Base-by-base conservation (phyloP, 2,797 vertebrate genomes). In the Rallus crepitans region DNA sequence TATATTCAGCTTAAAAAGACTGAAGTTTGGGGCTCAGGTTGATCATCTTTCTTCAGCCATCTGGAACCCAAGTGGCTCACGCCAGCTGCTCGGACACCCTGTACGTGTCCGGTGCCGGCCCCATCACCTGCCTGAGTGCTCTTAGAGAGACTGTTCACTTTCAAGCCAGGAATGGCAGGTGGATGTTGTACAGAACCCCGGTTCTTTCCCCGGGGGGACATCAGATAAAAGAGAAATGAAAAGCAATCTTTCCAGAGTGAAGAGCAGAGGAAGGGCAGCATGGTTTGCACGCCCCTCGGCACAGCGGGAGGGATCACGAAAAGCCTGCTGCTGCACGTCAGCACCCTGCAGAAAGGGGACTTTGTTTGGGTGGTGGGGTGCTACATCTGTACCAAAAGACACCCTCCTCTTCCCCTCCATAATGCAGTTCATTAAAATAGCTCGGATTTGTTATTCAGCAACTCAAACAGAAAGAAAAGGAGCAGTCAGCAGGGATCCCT, bases 21-120 rank as follows among this genome's bases (percentile, higher is more conserved):
- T 72, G 19, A 59, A 57, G 2, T 47, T 47, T 55, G 37, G 78
- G 13, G 63, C 28, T 73, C 12, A 60, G 19, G 19, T 18, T 45
- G 31, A 75, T 16, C 33, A 75, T 16, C 33, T 75, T 82, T 35
- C 40, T 70, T 75, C 63, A 75, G 56, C 20, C 33, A 55, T 11
- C n/a, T 25, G 25, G 59, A 66, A 69, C 11, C 21, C 18, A 45
- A 37, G 23, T 10, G 53, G 39, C 31, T 81, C 37, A n/a, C 35
- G 18, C 31, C 76, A 47, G 28, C 40, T 57, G 57, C 31, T 77
- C 37, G 61, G 50, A 50, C 61, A 56, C n/a, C 13, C 5, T 4
- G 21, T 52, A 9, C 3, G 12, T 3, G 14, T 66, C 35, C 71
- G 56, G n/a, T 0, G 0, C 42, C 78, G 53, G 15, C 10, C 39